A percentile compares a stretch with the other conserved stretches of the same genome.
Conservation (phyloP, 2,888 invertebrate species). For the Patella caerulea region DNA sequence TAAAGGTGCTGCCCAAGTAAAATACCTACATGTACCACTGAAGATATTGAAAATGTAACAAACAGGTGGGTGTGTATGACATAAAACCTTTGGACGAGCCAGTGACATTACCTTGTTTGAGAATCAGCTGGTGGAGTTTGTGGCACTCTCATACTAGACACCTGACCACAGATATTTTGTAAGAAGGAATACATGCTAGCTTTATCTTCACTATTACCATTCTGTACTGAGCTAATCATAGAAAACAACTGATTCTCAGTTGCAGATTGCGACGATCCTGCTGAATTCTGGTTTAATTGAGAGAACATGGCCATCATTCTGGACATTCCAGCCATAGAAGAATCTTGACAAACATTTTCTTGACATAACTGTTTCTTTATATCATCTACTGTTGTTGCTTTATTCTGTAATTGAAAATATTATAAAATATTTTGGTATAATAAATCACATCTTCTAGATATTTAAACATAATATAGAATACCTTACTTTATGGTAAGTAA, state of each 20-base stretch:
- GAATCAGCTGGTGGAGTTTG: background rate
- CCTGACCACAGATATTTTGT: constrained; percentile 18
- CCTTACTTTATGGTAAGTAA: no score
- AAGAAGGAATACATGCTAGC: constrained; percentile 24
- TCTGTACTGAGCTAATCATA: constrained; percentile 14
- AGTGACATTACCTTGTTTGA: background rate
- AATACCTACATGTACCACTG: no score
- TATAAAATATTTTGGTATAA: background rate
- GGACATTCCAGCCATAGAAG: constrained; percentile 15
- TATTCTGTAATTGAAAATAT: constrained; percentile 18
- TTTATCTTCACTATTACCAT: constrained; percentile 14
- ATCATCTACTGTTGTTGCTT: constrained; percentile 15
- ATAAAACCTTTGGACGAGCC: no score
- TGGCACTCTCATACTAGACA: constrained; percentile 17
- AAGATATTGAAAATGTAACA: no score
- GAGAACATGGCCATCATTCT: constrained; percentile 19
- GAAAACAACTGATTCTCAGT: constrained; percentile 8
- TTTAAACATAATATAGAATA: no score
- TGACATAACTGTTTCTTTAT: constrained; percentile 16
- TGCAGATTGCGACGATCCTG: background rate
- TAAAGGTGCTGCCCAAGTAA: no score
- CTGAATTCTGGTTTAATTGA: constrained; percentile 8
- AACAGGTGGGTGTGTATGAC: no score
- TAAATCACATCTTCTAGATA: background rate
- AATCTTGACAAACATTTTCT: constrained; percentile 8